These are phyloP conservation scores for Mustela nigripes DNA, from an alignment of 2,113 vertebrate species.

Conservation along the genomic window DNA sequence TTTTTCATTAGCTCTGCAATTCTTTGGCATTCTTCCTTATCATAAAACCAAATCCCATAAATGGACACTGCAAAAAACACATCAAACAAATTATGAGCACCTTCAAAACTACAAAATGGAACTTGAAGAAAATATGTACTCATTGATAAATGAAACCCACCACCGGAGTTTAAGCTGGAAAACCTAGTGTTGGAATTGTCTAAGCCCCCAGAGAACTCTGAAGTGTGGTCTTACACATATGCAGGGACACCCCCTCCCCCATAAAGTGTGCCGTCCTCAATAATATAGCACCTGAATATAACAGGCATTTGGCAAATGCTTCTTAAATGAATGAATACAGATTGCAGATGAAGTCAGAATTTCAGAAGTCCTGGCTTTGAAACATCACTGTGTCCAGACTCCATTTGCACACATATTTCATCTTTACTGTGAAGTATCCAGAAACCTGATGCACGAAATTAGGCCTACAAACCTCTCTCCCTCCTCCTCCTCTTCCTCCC, in stretches of 20 bases:
- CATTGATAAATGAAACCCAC: not conserved
- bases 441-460: slow-evolving; percentile 38
- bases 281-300: not conserved
- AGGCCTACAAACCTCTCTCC: slow-evolving; percentile 42
- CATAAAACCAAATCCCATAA: slow-evolving; percentile 99
- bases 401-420: slow-evolving; percentile 24
- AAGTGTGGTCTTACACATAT: not conserved
- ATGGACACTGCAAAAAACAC: slow-evolving; percentile 94
- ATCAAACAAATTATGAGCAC: slow-evolving; percentile 80
- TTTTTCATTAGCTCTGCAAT: slow-evolving; percentile 96
- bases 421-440: slow-evolving; percentile 69
- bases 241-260: not conserved
- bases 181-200: not conserved
- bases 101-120: slow-evolving; percentile 70
- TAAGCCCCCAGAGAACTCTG: slow-evolving; percentile 3
- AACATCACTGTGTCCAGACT: slow-evolving; percentile 21
- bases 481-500: not conserved
- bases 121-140: not conserved
- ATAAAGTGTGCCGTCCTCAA: not conserved
- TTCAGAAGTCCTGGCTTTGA: slow-evolving; percentile 22
- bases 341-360: slow-evolving; percentile 24
- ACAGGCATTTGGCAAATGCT: not conserved
- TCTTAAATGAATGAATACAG: not conserved
- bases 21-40: slow-evolving; percentile 97
- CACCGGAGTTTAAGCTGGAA: not conserved